Evolutionary conservation across 2,113 vertebrate genomes (phyloP).

Genomic region (Heliornis fulica): DNA sequence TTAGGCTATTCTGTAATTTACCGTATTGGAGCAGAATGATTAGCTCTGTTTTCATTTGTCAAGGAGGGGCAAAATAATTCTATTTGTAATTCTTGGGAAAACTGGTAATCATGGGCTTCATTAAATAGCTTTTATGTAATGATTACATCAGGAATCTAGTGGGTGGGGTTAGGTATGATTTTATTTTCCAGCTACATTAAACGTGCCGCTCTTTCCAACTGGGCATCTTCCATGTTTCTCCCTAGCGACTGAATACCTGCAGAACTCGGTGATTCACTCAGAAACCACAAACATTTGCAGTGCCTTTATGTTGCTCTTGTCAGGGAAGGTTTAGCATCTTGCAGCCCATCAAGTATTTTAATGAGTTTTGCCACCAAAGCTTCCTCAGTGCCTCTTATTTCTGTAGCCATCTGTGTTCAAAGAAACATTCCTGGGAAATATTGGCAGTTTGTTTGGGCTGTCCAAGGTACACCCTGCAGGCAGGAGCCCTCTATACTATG

Average conservation of each 20-base stretch:
- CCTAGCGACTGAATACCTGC: background rate
- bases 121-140: background rate
- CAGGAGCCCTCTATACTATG: background rate
- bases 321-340: conserved; percentile 1
- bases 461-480: background rate
- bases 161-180: background rate
- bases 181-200: background rate
- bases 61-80: background rate
- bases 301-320: background rate
- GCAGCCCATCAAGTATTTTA: background rate
- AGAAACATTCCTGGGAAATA: conserved; percentile 1
- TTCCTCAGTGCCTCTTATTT: background rate
- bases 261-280: background rate
- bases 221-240: background rate
- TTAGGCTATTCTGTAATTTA: background rate
- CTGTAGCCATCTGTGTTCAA: background rate
- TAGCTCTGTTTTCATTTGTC: background rate
- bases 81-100: background rate
- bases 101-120: background rate
- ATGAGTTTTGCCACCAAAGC: background rate
- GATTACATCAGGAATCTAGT: background rate
- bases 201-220: background rate
- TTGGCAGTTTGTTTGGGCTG: conserved; percentile 11
- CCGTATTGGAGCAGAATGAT: background rate
- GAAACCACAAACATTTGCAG: background rate